Evolutionary conservation across 1,140 invertebrate genomes (phyloP), one percentile per base, ranked within the genome.

Genomic region (Drosophila micromelanica): DNA sequence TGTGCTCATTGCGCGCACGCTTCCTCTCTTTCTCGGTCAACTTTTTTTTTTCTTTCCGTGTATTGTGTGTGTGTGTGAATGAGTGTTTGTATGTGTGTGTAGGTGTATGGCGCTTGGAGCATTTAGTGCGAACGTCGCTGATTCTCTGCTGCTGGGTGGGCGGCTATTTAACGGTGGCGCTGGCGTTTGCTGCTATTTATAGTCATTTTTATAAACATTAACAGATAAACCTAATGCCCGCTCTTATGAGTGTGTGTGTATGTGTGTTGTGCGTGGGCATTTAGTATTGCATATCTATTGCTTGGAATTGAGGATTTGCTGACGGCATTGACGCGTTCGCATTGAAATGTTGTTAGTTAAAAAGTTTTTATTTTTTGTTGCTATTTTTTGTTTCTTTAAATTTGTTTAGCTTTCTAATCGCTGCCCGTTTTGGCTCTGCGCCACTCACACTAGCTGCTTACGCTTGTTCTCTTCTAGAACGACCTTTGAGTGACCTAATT

Each of bases 161-260:
- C 82, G 75, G 73, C 65, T 84, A 55, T 68, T 81, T 76, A 75
- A 73, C 70, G 62, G 54, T 63, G 61, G 60, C 64, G 62, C 48
- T 68, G 68, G 73, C 69, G 74, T 79, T 73, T 79, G 32, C 17
- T 46, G 70, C 78, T 86, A 87, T 81, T 87, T 86, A 87, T 78
- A 87, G 82, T 78, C 23, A 81, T 76, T 86, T 78, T 87, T 64
- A 86, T 87, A 86, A 86, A 86, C 82, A 87, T 86, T 87, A 61
- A 61, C 62, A 87, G 82, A 86, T 86, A 87, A 86, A 70, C 82
- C 64, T 40, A 70, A 62, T 68, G 76, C 73, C 62, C 78, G 74
- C 59, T 69, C 51, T 8, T 5, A 35, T 51, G 46, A 12, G 59
- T 48, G 23, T 37, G 51, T 9, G 6, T 5, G 30, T 37, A 4